These are phyloP conservation scores for Danio kyathit DNA, from an alignment of 2,797 vertebrate genomes.

Conservation along the genomic window DNA sequence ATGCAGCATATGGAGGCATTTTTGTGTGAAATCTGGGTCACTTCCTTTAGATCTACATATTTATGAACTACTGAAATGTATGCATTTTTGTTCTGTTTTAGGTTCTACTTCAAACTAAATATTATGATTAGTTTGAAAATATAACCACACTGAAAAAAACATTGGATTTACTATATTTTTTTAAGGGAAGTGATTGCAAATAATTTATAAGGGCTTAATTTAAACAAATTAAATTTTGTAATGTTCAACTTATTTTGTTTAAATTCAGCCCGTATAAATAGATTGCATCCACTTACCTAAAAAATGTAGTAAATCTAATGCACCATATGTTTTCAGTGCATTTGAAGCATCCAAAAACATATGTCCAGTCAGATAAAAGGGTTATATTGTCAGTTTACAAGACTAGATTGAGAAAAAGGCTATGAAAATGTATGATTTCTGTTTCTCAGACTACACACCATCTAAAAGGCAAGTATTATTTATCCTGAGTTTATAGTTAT, in stretches of 20 bases:
- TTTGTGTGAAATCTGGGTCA: slow-evolving; percentile 75
- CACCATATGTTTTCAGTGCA: no score
- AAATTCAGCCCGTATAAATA: no score
- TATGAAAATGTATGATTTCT: not conserved
- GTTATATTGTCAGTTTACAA: no score
- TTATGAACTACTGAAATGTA: not conserved
- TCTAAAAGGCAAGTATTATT: not conserved
- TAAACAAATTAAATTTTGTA: no score
- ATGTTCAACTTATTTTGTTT: no score
- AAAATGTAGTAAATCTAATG: no score
- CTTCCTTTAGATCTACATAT: slow-evolving; percentile 41
- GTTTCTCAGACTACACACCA: not conserved
- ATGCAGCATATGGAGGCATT: slow-evolving; percentile 72
- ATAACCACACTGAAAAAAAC: not conserved
- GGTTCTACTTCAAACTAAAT: not conserved
- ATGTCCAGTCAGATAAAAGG: no score
- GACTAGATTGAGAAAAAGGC: not conserved
- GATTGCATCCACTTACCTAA: no score
- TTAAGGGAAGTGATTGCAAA: no score
- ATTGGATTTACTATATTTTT: no score
- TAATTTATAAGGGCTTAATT: no score
- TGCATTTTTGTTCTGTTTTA: not conserved
- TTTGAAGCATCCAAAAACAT: no score
- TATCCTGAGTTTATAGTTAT: not conserved
- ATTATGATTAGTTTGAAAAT: not conserved